Conservation (phyloP, 2,888 invertebrate genomes). For the Hermaeophaga mercurialis region DNA sequence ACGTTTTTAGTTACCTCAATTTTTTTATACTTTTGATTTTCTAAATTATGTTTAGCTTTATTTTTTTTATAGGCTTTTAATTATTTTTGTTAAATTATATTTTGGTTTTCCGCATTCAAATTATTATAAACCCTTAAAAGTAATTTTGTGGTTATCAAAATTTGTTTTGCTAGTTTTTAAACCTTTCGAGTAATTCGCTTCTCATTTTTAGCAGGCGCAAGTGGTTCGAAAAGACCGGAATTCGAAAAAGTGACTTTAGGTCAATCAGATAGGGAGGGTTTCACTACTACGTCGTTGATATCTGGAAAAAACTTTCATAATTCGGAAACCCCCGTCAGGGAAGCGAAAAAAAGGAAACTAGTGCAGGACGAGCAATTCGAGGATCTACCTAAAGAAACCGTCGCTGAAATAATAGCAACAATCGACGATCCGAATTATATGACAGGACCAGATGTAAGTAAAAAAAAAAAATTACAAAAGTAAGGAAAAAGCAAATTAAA, state of each 20-base stretch:
- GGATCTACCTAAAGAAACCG: conserved; percentile 79
- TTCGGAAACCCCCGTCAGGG: conserved; percentile 48
- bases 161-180: too few species aligned
- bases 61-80: too few species aligned
- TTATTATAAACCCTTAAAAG: too few species aligned
- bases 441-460: conserved; percentile 77
- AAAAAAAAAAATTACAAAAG: conserved; percentile 3
- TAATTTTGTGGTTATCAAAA: too few species aligned
- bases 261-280: conserved; percentile 70
- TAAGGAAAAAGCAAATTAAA: too few species aligned
- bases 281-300: conserved; percentile 67
- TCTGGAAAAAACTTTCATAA: conserved; percentile 26
- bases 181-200: too few species aligned
- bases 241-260: conserved; percentile 69
- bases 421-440: conserved; percentile 84
- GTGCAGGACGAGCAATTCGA: conserved; percentile 62
- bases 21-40: too few species aligned
- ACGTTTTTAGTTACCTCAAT: too few species aligned
- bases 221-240: conserved; percentile 58
- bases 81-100: too few species aligned
- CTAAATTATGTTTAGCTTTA: too few species aligned
- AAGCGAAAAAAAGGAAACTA: conserved; percentile 55
- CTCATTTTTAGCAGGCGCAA: conserved; percentile 30
- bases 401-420: conserved; percentile 80
- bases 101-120: too few species aligned